Evolutionary conservation across 2,113 vertebrate species (phyloP).

Genomic region (Hipposideros armiger): DNA sequence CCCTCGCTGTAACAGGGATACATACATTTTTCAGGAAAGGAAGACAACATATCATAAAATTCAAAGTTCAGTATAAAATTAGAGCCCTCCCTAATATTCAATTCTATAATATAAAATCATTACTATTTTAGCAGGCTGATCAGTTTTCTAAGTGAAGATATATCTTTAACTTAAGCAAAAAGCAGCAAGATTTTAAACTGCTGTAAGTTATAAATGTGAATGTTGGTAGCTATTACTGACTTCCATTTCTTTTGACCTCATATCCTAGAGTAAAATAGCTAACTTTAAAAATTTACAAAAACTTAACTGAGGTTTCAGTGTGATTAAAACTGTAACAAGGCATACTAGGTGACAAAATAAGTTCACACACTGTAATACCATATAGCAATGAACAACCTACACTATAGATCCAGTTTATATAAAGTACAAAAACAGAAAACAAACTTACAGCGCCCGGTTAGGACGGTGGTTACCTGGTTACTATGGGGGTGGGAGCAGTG

Average conservation of each 20-base stretch:
- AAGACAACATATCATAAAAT: neutral
- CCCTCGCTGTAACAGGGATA: neutral
- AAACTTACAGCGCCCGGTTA: fast-evolving
- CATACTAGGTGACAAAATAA: neutral
- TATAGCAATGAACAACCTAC: neutral
- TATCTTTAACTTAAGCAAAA: neutral
- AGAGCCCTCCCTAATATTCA: conserved; percentile 7
- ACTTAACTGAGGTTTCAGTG: neutral
- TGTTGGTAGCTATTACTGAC: neutral
- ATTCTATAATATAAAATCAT: neutral
- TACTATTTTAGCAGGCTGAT: neutral
- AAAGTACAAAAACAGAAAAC: neutral
- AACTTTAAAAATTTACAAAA: conserved; percentile 41
- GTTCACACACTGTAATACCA: neutral
- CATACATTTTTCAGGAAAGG: neutral
- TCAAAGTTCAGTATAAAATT: neutral
- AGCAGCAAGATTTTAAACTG: conserved; percentile 15
- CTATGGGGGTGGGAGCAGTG: too few species aligned
- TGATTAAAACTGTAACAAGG: neutral
- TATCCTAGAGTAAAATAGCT: neutral
- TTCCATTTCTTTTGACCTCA: conserved; percentile 28
- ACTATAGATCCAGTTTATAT: neutral
- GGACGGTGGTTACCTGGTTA: neutral
- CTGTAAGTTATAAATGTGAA: neutral
- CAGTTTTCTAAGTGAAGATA: conserved; percentile 4